These are phyloP conservation scores for Sinocyclocheilus maitianheensis DNA, from an alignment of 2,113 vertebrate genomes.

Conservation along the genomic window DNA sequence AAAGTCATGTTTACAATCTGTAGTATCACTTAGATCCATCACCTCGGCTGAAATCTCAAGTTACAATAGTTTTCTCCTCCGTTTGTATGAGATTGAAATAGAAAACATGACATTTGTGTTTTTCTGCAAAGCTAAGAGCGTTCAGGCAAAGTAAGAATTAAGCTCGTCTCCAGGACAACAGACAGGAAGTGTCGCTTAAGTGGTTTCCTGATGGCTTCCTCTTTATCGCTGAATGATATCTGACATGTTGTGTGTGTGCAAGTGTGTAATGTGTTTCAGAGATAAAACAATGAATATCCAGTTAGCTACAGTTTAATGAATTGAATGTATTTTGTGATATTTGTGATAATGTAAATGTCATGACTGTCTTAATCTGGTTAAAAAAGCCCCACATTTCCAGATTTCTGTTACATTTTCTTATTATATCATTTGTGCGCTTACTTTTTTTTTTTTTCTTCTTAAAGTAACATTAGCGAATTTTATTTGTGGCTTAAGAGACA, in stretches of 20 bases:
- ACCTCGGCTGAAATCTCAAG: not conserved
- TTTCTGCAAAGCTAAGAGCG: slow-evolving; percentile 53
- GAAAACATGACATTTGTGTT: not conserved
- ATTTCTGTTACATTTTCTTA: not conserved
- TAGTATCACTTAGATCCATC: not conserved
- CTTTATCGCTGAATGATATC: slow-evolving; percentile 81
- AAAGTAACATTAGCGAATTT: not conserved
- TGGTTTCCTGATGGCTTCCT: slow-evolving; percentile 80
- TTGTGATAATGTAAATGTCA: not conserved
- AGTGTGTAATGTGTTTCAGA: slow-evolving; percentile 34
- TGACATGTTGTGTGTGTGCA: slow-evolving; percentile 56
- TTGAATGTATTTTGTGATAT: not conserved
- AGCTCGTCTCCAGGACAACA: slow-evolving; percentile 72
- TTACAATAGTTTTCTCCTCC: not conserved
- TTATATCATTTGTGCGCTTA: not conserved
- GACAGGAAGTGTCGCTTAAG: slow-evolving; percentile 80
- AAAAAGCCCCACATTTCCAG: not conserved
- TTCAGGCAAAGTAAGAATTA: slow-evolving; percentile 65
- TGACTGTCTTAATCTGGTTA: not conserved
- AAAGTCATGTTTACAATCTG: slow-evolving; percentile 66
- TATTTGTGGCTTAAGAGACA: not conserved
- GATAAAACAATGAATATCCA: slow-evolving; percentile 36
- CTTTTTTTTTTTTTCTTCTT: not conserved
- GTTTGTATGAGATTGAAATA: not conserved
- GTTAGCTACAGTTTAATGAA: not conserved